A percentile compares a stretch with the other conserved stretches of the same genome.
These are phyloP conservation scores for Oryzias celebensis DNA, from an alignment of 2,113 vertebrate genomes.

Conservation along the genomic window DNA sequence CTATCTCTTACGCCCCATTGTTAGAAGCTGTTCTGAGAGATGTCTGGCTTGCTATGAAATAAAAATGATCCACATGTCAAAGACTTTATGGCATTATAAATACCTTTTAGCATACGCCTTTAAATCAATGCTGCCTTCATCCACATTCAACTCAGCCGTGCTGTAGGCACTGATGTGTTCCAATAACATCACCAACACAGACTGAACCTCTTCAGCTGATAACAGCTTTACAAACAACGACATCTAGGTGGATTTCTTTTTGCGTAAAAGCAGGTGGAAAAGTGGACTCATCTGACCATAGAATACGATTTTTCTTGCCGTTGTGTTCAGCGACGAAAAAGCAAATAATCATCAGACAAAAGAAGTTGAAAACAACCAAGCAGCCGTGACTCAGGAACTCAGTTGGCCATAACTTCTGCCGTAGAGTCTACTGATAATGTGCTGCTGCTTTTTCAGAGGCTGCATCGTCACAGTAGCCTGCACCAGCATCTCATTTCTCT, in stretches of 20 bases:
- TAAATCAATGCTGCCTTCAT: neutral
- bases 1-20: too few species aligned
- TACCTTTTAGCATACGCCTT: neutral
- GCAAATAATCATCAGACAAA: neutral
- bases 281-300: neutral
- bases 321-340: neutral
- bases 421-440: neutral
- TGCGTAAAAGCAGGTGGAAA: neutral
- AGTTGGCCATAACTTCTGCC: slow-evolving; percentile 1
- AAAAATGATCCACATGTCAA: too few species aligned
- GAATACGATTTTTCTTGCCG: neutral
- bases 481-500: slow-evolving; percentile 32
- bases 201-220: neutral
- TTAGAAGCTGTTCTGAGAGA: too few species aligned
- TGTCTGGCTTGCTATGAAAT: too few species aligned
- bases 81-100: too few species aligned
- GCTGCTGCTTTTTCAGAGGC: slow-evolving; percentile 9
- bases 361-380: neutral
- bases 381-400: slow-evolving; percentile 3
- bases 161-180: too few species aligned
- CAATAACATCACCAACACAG: too few species aligned
- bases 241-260: neutral
- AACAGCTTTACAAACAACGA: neutral
- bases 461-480: slow-evolving; percentile 24
- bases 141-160: neutral